phyloP scores from a whole-genome alignment of 2,113 vertebrate genomes.

The Microcebus jonahi region DNA sequence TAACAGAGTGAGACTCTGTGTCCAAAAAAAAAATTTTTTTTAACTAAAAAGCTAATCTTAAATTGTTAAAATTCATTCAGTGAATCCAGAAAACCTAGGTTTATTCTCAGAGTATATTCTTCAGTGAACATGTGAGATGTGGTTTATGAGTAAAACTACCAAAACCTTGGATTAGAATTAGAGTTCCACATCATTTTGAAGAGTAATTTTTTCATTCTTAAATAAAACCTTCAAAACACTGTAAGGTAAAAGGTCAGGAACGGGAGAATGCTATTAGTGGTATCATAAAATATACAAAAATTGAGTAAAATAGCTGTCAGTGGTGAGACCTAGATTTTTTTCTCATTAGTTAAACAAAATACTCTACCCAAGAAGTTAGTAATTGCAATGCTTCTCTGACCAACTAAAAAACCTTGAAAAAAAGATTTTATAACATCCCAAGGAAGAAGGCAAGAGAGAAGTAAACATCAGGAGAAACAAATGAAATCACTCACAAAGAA shows the following conservation, averaged over 20 bases:
- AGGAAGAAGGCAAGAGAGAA: neutral
- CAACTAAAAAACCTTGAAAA: neutral
- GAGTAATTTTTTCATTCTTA: slow-evolving; percentile 19
- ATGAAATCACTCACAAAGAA: slow-evolving; percentile 64
- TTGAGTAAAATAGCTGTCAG: neutral
- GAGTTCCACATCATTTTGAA: slow-evolving; percentile 17
- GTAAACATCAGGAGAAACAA: slow-evolving; percentile 35
- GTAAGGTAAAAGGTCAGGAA: neutral
- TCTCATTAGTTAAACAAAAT: too few relatives aligned
- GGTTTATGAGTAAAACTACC: slow-evolving; percentile 3
- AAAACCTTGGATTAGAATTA: slow-evolving; percentile 9
- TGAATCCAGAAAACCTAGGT: neutral
- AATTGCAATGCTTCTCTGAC: neutral
- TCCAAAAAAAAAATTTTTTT: neutral
- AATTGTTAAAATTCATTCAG: neutral
- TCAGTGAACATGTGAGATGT: neutral
- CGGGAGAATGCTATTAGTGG: neutral
- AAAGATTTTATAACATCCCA: neutral
- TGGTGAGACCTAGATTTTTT: neutral
- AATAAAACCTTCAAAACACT: slow-evolving; percentile 24
- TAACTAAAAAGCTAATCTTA: slow-evolving; percentile 46
- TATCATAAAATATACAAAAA: slow-evolving; percentile 49
- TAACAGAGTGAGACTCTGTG: too few relatives aligned
- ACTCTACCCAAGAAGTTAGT: neutral
- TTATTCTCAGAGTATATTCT: slow-evolving; percentile 3